Evolutionary conservation across 2,888 invertebrate species (phyloP).

Genomic region (Meiosimyza platycephala): DNA sequence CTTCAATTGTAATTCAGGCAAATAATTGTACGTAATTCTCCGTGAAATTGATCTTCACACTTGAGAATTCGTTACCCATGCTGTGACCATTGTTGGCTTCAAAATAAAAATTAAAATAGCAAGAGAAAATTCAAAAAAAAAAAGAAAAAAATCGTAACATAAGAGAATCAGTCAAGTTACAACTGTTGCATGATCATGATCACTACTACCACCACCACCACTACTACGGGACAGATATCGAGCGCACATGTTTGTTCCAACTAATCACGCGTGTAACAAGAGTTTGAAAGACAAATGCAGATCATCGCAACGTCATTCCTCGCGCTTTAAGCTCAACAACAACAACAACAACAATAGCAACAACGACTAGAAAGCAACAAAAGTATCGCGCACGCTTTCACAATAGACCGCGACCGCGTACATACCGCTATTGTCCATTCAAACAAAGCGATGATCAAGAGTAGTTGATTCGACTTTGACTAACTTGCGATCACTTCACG

Average conservation of each 20-base stretch:
- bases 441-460: background rate
- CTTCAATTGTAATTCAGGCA: slow-evolving; percentile 24
- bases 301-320: slow-evolving; percentile 23
- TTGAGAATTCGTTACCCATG: slow-evolving; percentile 44
- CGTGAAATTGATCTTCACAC: slow-evolving; percentile 66
- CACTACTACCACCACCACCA: background rate
- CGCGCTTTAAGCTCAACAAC: slow-evolving; percentile 7
- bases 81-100: slow-evolving; percentile 8
- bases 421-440: slow-evolving; percentile 10
- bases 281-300: slow-evolving; percentile 49
- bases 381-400: slow-evolving; percentile 14
- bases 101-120: background rate
- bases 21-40: slow-evolving; percentile 43
- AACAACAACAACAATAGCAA: slow-evolving; percentile 9
- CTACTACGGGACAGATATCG: slow-evolving; percentile 3
- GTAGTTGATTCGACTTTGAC: no score
- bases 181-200: slow-evolving; percentile 20
- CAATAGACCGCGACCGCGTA: background rate
- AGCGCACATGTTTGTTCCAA: slow-evolving; percentile 40
- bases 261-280: slow-evolving; percentile 53
- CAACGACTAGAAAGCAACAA: background rate
- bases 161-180: background rate
- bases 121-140: background rate
- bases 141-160: background rate
- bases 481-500: no score